These are phyloP conservation scores for Lamproptera curius DNA, from an alignment of 2,888 invertebrate species.

Conservation along the genomic window DNA sequence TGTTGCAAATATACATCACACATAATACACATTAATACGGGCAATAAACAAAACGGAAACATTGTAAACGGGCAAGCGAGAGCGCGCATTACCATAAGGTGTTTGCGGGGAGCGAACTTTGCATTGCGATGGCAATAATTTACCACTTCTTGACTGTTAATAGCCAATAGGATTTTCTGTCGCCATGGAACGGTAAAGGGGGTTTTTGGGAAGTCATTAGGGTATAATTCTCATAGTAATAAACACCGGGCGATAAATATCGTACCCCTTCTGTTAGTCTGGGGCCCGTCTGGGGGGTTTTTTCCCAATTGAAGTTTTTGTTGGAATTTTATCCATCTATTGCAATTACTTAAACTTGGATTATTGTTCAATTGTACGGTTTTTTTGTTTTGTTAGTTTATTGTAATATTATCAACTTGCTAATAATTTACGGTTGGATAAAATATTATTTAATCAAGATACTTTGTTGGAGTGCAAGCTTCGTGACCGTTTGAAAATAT, in stretches of 20 bases:
- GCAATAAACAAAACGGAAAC: conserved; percentile 35
- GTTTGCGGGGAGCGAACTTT: conserved; percentile 43
- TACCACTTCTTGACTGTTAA: conserved; percentile 70
- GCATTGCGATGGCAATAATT: conserved; percentile 51
- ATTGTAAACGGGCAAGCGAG: conserved; percentile 39
- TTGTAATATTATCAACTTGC: too few relatives aligned
- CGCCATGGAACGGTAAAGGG: conserved; percentile 42
- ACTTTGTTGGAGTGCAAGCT: too few relatives aligned
- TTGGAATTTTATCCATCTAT: too few relatives aligned
- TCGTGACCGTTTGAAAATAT: too few relatives aligned
- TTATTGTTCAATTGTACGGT: too few relatives aligned
- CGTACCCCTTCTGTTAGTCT: conserved; percentile 63
- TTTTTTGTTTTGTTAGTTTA: too few relatives aligned
- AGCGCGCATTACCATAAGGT: conserved; percentile 59
- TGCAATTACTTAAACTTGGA: too few relatives aligned
- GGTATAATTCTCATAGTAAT: conserved; percentile 76
- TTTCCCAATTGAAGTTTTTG: too few relatives aligned
- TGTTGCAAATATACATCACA: too few relatives aligned
- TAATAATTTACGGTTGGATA: too few relatives aligned
- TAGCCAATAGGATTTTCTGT: conserved; percentile 76
- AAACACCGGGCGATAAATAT: conserved; percentile 75
- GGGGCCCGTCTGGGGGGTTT: conserved; percentile 28
- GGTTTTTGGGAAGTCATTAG: conserved; percentile 74
- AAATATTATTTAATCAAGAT: too few relatives aligned
- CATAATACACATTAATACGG: conserved; percentile 18